These are phyloP conservation scores for cat (Felis catus) DNA, from an alignment of 2,113 vertebrate genomes.

Conservation along the genomic window DNA sequence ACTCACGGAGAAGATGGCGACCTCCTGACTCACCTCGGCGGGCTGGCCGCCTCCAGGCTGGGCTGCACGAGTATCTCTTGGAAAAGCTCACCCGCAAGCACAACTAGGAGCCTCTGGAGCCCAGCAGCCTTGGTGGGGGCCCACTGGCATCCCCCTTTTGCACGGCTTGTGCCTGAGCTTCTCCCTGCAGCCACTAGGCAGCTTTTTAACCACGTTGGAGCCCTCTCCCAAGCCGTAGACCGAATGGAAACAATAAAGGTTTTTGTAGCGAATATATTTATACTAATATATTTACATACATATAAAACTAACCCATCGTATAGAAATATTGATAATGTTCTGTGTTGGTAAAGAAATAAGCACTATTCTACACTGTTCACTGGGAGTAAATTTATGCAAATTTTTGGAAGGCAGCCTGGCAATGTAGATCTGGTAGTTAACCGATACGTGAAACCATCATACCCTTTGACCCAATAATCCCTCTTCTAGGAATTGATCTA, in stretches of 20 bases:
- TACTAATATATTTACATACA: not conserved
- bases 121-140: not conserved
- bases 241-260: not conserved
- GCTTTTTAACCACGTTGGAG: not conserved
- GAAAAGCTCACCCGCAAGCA: not conserved
- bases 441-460: not conserved
- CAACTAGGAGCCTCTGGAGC: not conserved
- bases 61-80: not conserved
- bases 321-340: not conserved
- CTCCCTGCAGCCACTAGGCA: not conserved
- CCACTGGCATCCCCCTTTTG: not conserved
- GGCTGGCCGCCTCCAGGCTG: not conserved
- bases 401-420: not conserved
- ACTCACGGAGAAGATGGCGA: not conserved
- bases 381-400: not conserved
- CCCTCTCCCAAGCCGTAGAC: no score
- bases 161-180: not conserved
- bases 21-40: not conserved
- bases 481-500: not conserved
- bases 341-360: not conserved
- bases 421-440: not conserved
- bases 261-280: not conserved
- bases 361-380: not conserved
- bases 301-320: not conserved
- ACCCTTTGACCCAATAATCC: not conserved